Conservation (phyloP, 2,888 invertebrate genomes). For the Tridacna crocea region DNA sequence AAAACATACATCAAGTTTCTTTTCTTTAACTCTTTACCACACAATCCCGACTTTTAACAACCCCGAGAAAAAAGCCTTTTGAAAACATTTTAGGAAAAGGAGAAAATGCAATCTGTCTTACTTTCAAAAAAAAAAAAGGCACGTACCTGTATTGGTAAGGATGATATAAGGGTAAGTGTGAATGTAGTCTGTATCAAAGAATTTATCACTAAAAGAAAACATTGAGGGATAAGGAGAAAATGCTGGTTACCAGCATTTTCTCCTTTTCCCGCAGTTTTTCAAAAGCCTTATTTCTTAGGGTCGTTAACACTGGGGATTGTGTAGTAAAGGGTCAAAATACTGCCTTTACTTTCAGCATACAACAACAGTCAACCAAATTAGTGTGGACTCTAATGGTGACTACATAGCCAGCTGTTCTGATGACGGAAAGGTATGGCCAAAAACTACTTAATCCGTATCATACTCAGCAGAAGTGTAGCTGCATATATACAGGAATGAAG, state of each 20-base stretch:
- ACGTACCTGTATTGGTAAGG: too few relatives aligned
- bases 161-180: too few relatives aligned
- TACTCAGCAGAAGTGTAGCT: not conserved
- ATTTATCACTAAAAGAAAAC: too few relatives aligned
- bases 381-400: conserved; percentile 97
- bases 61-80: too few relatives aligned
- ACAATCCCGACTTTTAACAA: too few relatives aligned
- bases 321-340: not conserved
- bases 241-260: not conserved
- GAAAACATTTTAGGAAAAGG: not conserved
- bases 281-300: not conserved
- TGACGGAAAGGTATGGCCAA: conserved; percentile 84
- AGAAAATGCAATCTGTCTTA: not conserved
- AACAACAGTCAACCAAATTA: conserved; percentile 96
- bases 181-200: too few relatives aligned
- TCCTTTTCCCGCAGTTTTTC: not conserved
- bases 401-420: conserved; percentile 90
- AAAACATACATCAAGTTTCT: not conserved
- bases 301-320: too few relatives aligned
- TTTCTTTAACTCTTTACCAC: not conserved
- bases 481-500: too few relatives aligned
- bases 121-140: not conserved
- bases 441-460: not conserved
- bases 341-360: conserved; percentile 87
- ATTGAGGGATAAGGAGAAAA: too few relatives aligned